These are phyloP conservation scores for Netta rufina DNA, from an alignment of 2,797 vertebrate species.

Conservation along the genomic window DNA sequence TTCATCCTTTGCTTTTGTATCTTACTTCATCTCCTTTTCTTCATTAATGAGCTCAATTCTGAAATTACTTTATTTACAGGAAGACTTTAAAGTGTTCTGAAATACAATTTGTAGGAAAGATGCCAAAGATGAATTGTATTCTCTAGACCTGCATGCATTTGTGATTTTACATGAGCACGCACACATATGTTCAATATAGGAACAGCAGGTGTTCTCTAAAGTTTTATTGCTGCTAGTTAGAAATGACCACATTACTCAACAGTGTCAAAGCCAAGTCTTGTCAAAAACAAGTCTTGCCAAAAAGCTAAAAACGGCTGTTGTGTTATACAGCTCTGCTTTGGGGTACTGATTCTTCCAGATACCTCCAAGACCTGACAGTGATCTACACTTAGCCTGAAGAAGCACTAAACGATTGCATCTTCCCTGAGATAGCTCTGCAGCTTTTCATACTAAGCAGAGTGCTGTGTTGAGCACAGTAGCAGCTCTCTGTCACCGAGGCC, in stretches of 20 bases:
- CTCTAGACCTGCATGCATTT: conserved; percentile 11
- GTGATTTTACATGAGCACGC: conserved; percentile 48
- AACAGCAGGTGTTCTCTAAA: conserved; percentile 51
- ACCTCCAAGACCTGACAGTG: background rate
- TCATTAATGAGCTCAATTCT: conserved; percentile 11
- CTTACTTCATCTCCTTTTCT: background rate
- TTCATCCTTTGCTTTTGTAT: background rate
- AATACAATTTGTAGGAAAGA: conserved; percentile 19
- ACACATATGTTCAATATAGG: conserved; percentile 54
- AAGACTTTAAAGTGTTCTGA: conserved; percentile 36
- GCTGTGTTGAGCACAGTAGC: background rate
- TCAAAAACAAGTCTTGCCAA: conserved; percentile 11
- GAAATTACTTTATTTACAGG: background rate
- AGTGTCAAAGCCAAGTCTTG: conserved; percentile 33
- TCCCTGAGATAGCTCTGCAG: background rate
- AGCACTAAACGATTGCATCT: background rate
- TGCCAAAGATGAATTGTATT: conserved; percentile 40
- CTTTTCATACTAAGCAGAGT: background rate
- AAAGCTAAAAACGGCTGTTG: conserved; percentile 1
- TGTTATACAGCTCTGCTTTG: background rate
- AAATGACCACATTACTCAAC: conserved; percentile 62
- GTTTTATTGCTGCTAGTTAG: conserved; percentile 56
- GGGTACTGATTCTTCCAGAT: background rate
- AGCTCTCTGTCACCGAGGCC: background rate
- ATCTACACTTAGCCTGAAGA: background rate